Conservation (phyloP, 2,888 invertebrate genomes). For the Melinopterus prodromus region DNA sequence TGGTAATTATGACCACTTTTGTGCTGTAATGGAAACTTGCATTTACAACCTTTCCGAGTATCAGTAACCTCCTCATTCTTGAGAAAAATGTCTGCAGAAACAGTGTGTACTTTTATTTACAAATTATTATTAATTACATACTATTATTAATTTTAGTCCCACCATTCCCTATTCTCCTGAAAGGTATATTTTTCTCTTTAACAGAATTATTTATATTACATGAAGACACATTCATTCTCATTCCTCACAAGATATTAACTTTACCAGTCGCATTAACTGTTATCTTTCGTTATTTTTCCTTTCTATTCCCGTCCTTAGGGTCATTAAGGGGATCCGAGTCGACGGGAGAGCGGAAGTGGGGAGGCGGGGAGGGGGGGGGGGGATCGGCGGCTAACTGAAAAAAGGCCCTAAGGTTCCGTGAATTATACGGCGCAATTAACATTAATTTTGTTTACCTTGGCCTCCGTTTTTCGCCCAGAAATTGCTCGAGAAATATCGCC, state of each 20-base stretch:
- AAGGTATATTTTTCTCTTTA: neutral
- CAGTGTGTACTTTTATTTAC: no score
- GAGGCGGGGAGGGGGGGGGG: neutral
- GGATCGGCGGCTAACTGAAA: neutral
- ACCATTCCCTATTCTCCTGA: no score
- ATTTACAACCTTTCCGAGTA: no score
- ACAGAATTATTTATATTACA: neutral
- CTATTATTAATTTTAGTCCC: no score
- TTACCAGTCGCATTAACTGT: neutral
- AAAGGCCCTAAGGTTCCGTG: neutral
- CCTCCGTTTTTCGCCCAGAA: neutral
- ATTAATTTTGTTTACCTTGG: slow-evolving; percentile 4
- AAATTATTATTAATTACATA: no score
- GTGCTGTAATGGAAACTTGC: no score
- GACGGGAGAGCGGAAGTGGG: neutral
- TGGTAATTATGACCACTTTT: no score
- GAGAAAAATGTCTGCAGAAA: no score
- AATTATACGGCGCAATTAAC: neutral
- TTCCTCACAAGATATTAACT: neutral
- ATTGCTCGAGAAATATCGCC: slow-evolving; percentile 4
- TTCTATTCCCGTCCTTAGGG: neutral
- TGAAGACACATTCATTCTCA: neutral
- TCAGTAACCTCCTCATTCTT: no score
- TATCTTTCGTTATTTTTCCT: slow-evolving; percentile 4
- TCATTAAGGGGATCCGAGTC: neutral